Percentiles rank a stretch among this genome's conserved stretches.
Conservation (phyloP, 2,888 invertebrate species). For the Petrophora chlorosata region DNA sequence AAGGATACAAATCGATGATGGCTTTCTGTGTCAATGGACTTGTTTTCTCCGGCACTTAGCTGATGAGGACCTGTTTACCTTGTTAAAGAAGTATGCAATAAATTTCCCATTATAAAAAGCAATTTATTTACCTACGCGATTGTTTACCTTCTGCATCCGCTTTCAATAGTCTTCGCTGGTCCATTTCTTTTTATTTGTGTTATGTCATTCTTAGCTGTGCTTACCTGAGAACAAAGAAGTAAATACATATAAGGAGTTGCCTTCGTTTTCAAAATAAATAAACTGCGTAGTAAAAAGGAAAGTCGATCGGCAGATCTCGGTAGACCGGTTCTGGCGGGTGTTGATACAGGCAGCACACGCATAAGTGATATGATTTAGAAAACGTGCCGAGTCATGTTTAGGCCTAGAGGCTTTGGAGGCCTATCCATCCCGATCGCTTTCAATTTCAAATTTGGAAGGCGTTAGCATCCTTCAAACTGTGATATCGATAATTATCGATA, state of each 20-base stretch:
- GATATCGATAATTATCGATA: too few relatives aligned
- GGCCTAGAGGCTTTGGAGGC: too few relatives aligned
- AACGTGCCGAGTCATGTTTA: neutral
- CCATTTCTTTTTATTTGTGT: neutral
- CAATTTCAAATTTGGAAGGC: too few relatives aligned
- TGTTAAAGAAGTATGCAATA: too few relatives aligned
- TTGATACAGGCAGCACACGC: conserved; percentile 1
- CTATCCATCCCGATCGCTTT: too few relatives aligned
- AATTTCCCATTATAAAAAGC: too few relatives aligned
- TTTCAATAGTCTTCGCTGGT: neutral
- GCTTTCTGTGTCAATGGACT: neutral
- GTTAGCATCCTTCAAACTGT: too few relatives aligned
- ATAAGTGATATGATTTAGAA: neutral
- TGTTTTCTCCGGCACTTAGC: neutral
- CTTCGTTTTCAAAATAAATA: conserved; percentile 1
- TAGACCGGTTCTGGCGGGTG: conserved; percentile 38
- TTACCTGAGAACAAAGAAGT: conserved; percentile 52
- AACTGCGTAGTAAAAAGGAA: conserved; percentile 43
- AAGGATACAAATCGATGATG: neutral
- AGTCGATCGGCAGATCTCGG: conserved; percentile 37
- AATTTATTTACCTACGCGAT: neutral
- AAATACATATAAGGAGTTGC: conserved; percentile 6
- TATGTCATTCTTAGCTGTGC: conserved; percentile 16
- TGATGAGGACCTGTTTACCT: too few relatives aligned
- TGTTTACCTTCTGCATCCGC: neutral